Conservation (phyloP, 2,888 invertebrate genomes). For the Bugulina stolonifera region DNA sequence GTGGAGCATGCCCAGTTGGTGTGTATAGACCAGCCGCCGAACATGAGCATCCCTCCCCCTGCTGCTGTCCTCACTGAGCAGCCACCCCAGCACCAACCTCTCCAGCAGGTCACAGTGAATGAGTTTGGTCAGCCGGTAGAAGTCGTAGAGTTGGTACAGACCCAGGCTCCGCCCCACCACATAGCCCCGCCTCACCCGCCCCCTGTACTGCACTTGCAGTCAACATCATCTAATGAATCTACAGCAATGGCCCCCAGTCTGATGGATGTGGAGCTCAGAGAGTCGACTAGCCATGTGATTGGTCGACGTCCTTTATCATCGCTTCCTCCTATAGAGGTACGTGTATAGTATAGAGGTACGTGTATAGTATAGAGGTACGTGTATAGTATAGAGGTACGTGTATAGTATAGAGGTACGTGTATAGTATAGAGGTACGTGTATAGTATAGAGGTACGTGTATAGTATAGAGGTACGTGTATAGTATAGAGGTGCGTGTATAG, state of each 20-base stretch:
- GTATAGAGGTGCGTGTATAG: too few relatives aligned
- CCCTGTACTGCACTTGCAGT: neutral
- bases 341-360: too few relatives aligned
- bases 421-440: too few relatives aligned
- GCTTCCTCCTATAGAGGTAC: slow-evolving; percentile 2
- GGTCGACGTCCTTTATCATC: neutral
- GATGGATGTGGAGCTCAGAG: neutral
- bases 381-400: too few relatives aligned
- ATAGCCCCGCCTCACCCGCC: neutral
- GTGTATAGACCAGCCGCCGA: slow-evolving; percentile 10
- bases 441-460: too few relatives aligned
- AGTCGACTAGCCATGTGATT: neutral
- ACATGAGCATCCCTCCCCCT: neutral
- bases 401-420: too few relatives aligned
- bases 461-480: too few relatives aligned
- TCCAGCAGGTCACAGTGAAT: neutral
- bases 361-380: too few relatives aligned
- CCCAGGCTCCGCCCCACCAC: neutral
- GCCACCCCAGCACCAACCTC: neutral
- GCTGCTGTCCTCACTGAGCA: neutral
- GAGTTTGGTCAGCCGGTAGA: slow-evolving; percentile 12
- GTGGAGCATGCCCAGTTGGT: slow-evolving; percentile 11
- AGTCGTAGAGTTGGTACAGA: slow-evolving; percentile 14
- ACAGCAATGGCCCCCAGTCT: neutral
- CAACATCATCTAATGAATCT: neutral